Evolutionary conservation across 2,113 vertebrate genomes (phyloP), one percentile per base, ranked within the genome.

Genomic region (Gymnorhina tibicen): DNA sequence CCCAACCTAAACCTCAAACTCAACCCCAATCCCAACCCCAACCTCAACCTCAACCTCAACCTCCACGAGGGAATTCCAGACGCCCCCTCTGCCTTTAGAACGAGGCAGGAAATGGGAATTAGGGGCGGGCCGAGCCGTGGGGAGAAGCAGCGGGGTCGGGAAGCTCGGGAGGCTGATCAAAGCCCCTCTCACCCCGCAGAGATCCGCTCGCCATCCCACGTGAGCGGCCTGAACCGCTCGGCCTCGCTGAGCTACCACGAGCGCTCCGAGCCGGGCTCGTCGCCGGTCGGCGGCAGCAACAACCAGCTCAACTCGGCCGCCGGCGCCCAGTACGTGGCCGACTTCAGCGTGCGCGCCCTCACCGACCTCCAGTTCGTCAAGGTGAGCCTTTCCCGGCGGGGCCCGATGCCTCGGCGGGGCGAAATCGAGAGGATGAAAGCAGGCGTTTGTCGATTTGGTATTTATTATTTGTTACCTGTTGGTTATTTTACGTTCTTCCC

Each of bases 261-360:
- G 42, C 98, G 98, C 64, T 98, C 97, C 0, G 99, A 99, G 2
- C 97, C 97, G 7, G n/a, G 96, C 53, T 97, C 98, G 0, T 96
- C 98, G 11, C 90, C 94, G 3, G 35, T 87, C 42, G 79, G 98
- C 1, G 97, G 98, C 81, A 99, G 99, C 97, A 98, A 96, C 98
- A 98, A 96, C 62, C 99, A 99, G 96, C 98, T 99, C 64, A 98
- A 92, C 53, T 96, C 97, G 52, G 85, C 96, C 9, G 16, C 96
- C 7, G 87, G 88, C 21, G 93, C 98, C 35, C 99, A 98, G 96
- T 99, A 99, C 83, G 68, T 98, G 47, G 99, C 99, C 0, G 99
- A 99, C 95, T 99, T 99, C 98, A 99, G 98, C 14, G 99, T 99
- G 7, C 98, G 99, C 0, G 99, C 99, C 0, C 98, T 99, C 80